Percentiles rank a stretch among this genome's conserved stretches.
phyloP scores from a whole-genome alignment of 2,797 vertebrate genomes.

The Microcaecilia unicolor region DNA sequence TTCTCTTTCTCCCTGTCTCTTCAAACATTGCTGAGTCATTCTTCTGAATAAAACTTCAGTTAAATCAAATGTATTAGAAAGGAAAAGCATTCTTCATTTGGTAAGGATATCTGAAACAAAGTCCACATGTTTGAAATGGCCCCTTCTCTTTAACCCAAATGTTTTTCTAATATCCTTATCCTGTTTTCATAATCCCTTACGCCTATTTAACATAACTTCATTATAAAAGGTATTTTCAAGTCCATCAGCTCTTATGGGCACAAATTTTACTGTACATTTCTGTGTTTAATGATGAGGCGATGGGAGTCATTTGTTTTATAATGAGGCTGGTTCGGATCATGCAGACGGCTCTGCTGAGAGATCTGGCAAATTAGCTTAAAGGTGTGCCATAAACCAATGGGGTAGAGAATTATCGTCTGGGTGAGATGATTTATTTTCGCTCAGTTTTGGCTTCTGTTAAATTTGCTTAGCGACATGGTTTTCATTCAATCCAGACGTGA shows the following conservation, averaged over 20 bases:
- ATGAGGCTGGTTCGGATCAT: no score
- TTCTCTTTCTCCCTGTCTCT: constrained; percentile 28
- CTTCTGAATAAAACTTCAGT: constrained; percentile 32
- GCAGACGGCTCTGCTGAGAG: no score
- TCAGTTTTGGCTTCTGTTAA: no score
- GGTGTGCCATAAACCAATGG: no score
- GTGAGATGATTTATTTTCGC: no score
- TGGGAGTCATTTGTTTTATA: no score
- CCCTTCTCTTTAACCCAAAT: constrained; percentile 4
- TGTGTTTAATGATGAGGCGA: not conserved
- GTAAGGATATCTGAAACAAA: constrained; percentile 7
- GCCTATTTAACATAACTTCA: constrained; percentile 8
- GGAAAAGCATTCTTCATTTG: constrained; percentile 17
- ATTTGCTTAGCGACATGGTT: no score
- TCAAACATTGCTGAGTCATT: constrained; percentile 36
- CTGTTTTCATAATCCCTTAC: not conserved
- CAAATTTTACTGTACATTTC: not conserved
- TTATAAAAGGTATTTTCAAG: constrained; percentile 2
- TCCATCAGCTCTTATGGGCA: not conserved
- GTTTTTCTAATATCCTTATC: constrained; percentile 4
- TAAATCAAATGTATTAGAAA: constrained; percentile 47
- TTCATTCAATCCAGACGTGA: no score
- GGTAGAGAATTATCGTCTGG: no score
- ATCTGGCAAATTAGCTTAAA: no score
- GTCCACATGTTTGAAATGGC: constrained; percentile 11